Conservation (phyloP, 2,888 invertebrate genomes). For the Neuroscelio doddi region DNA sequence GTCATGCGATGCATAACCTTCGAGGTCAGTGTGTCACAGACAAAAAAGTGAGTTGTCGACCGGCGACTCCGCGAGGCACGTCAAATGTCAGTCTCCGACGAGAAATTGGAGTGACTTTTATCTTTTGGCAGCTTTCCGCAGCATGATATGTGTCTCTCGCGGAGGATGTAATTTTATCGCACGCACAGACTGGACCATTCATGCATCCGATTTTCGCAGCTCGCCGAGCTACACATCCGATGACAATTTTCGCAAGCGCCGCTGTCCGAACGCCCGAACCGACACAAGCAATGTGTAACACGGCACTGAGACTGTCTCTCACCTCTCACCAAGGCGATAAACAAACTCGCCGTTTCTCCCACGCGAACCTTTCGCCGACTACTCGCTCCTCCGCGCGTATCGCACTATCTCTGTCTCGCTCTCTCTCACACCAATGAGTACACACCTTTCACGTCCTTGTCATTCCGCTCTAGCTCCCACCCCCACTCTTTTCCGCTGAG, state of each 20-base stretch:
- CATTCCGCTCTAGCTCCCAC: not conserved
- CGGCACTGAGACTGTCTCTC: slow-evolving; percentile 63
- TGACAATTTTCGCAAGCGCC: slow-evolving; percentile 3
- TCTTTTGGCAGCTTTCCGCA: slow-evolving; percentile 14
- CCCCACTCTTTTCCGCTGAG: not conserved
- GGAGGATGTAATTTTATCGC: slow-evolving; percentile 5
- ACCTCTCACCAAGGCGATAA: slow-evolving; percentile 66
- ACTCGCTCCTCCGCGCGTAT: slow-evolving; percentile 15
- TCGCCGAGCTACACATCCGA: slow-evolving; percentile 10
- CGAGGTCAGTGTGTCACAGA: slow-evolving; percentile 38
- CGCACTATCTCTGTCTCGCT: slow-evolving; percentile 19
- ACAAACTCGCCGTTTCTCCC: slow-evolving; percentile 67
- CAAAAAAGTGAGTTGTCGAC: slow-evolving; percentile 17
- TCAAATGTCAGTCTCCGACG: slow-evolving; percentile 5
- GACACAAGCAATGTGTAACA: slow-evolving; percentile 61
- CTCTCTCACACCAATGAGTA: not conserved
- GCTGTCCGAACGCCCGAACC: slow-evolving; percentile 52
- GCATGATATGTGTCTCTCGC: slow-evolving; percentile 16
- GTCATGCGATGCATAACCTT: slow-evolving; percentile 19
- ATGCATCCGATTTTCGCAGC: slow-evolving; percentile 15
- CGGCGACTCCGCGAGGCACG: not conserved
- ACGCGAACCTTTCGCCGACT: slow-evolving; percentile 50
- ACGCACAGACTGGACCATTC: slow-evolving; percentile 23
- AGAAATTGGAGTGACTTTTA: slow-evolving; percentile 4
- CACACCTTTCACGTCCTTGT: not conserved